Base-by-base conservation (phyloP, 2,888 invertebrate genomes). In the Agrenia bidenticulata region DNA sequence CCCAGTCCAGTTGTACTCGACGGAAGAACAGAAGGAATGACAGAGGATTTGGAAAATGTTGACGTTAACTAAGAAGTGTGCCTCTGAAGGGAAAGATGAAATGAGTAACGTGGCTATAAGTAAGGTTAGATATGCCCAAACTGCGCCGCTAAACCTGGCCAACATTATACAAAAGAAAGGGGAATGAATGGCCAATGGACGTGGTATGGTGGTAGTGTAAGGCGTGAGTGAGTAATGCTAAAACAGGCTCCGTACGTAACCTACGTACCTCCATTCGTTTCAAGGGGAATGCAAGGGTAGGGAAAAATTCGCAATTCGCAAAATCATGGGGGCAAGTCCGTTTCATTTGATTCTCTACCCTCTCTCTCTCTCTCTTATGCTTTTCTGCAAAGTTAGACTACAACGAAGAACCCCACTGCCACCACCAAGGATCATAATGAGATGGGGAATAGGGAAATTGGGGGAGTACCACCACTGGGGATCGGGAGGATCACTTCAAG, bases 261-360 rank as follows among this genome's bases (percentile, higher is more conserved):
- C 7, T 26, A 27, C 17, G 49, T 5, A 21, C 50, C 49, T 49
- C 50, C 42, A 15, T 37, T 24, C 58, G 32, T 58, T 49, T 59
- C 58, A 63, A 63, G 63, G 63, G 63, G 63, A 63, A 59, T 55
- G 41, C 58, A 63, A 63, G 63, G 63, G 55, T 55, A 55, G 61
- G 63, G 63, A 63, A 63, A 63, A 55, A 62, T 62, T 62, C 54
- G 55, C 61, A 62, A 63, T 63, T 63, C 63, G 63, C 63, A 59
- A 56, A 57, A 51, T 50, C 59, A 49, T 39, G 11, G 15, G 45
- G 45, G 45, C 19, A 45, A 45, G 45, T 45, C 45, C 19, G 32
- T 32, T 17, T 45, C 45, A 15, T 15, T 39, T 15, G 9, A 39
- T 39, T 19, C 45, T 45, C 19, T 17, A 19, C 15, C 45, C 19